Evolutionary conservation across 2,797 vertebrate genomes (phyloP).

Genomic region (Sylvia borin): DNA sequence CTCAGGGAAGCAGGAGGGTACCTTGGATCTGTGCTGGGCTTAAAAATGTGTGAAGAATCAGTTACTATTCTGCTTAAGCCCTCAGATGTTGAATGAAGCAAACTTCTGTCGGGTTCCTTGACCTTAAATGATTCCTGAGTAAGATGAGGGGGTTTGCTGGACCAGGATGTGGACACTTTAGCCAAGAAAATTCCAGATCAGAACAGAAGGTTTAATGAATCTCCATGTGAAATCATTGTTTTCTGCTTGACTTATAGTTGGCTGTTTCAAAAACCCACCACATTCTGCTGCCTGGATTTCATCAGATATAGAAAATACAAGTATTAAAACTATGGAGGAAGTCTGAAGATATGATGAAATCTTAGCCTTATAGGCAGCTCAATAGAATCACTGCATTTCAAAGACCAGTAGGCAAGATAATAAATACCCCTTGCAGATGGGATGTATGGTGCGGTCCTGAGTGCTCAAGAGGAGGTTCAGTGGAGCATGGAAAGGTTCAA

Average conservation of each 20-base stretch:
- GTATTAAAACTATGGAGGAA: background rate
- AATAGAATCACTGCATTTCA: background rate
- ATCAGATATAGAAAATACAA: background rate
- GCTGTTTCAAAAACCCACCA: background rate
- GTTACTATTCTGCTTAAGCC: constrained; percentile 1
- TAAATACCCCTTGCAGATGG: background rate
- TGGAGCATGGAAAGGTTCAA: background rate
- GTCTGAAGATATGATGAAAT: background rate
- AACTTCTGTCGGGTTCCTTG: background rate
- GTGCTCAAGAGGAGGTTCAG: background rate
- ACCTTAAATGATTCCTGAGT: constrained; percentile 61
- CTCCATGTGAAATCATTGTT: constrained; percentile 20
- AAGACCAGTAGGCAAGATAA: background rate
- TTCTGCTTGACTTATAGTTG: background rate
- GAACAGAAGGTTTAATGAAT: constrained; percentile 46
- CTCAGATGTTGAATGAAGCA: constrained; percentile 20
- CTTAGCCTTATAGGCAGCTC: background rate
- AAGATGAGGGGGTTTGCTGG: constrained; percentile 43
- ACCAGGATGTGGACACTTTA: background rate
- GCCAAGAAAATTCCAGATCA: constrained; percentile 52
- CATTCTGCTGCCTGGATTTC: background rate
- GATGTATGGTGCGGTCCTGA: background rate
- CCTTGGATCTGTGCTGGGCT: background rate
- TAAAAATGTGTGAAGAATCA: constrained; percentile 56
- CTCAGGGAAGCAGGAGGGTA: background rate